Evolutionary conservation across 2,888 invertebrate species (phyloP).

Genomic region (Acronicta psi): DNA sequence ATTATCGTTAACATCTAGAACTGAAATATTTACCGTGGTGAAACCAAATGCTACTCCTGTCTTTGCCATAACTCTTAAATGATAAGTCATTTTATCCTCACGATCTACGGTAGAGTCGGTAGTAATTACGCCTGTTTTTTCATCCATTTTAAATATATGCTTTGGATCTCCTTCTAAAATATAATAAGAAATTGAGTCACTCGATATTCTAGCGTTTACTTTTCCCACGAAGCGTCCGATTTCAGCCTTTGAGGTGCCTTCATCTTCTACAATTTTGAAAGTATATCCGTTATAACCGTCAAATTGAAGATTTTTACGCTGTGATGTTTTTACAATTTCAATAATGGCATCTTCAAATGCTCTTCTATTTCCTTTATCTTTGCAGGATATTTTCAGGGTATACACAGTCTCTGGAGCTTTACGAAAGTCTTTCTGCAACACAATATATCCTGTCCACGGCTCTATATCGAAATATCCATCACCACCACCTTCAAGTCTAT

Average conservation of each 20-base stretch:
- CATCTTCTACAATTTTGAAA: constrained; percentile 95
- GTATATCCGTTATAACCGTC: constrained; percentile 93
- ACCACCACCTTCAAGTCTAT: constrained; percentile 93
- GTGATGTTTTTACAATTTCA: constrained; percentile 93
- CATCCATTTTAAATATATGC: constrained; percentile 94
- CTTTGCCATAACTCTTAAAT: constrained; percentile 94
- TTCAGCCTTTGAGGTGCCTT: constrained; percentile 89
- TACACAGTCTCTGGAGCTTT: constrained; percentile 91
- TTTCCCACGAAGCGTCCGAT: constrained; percentile 93
- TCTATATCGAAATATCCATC: constrained; percentile 95
- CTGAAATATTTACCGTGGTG: constrained; percentile 93
- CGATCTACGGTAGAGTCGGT: constrained; percentile 95
- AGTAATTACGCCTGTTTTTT: constrained; percentile 93
- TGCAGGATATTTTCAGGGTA: constrained; percentile 93
- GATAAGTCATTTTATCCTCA: constrained; percentile 93
- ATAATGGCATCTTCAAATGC: constrained; percentile 93
- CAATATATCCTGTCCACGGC: constrained; percentile 93
- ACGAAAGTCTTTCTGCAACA: constrained; percentile 91
- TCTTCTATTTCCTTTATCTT: constrained; percentile 93
- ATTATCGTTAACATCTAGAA: constrained; percentile 97
- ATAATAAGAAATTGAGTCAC: constrained; percentile 92
- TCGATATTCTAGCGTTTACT: constrained; percentile 90
- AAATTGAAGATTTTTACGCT: constrained; percentile 93
- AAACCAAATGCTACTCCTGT: constrained; percentile 93
- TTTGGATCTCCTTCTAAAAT: constrained; percentile 95